Evolutionary conservation across 2,113 vertebrate genomes (phyloP), one percentile per base, ranked within the genome.

Genomic region (Brachionichthys hirsutus): DNA sequence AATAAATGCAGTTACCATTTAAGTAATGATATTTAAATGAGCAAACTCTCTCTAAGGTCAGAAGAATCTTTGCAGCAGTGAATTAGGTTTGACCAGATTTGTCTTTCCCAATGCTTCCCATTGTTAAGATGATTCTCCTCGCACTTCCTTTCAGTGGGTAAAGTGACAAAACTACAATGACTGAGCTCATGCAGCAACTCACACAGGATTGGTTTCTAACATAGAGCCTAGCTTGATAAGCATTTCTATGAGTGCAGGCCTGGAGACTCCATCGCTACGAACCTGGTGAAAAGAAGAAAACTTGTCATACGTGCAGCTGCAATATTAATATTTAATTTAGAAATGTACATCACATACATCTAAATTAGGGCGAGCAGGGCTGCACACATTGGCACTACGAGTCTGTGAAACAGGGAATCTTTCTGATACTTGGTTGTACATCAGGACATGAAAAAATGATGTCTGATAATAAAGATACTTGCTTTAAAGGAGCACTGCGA

Each of bases 241-340:
- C 13, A 46, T 60, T 34, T 69, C 56, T 61, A 12, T 70, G n/a
- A 12, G 30, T 24, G 36, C 36, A 43, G 49, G 42, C 13, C 62
- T 41, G 6, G 35, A 45, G 53, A 56, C 49, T 46, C 12, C 20
- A 46, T 52, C 36, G n/a, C 40, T 49, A 12, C 45, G 68, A 58
- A 65, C 45, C 38, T 48, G 0, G 10, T 48, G 49, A 44, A 22
- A 74, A 71, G 77, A 74, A 78, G 62, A 77, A 70, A 81, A 54
- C 67, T 36, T 60, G 44, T 24, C 49, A 75, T 52, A 70, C 62
- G 62, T 57, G 20, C 60, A 75, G 54, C 53, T 68, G 70, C 48
- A 30, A 54, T 22, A 70, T 80, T 6, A 75, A 81, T 83, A 64
- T 75, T 85, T 83, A 0, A 73, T 79, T 64, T 43, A 8, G 22